phyloP scores from a whole-genome alignment of 2,797 vertebrate species.

The Peromyscus nudipes region DNA sequence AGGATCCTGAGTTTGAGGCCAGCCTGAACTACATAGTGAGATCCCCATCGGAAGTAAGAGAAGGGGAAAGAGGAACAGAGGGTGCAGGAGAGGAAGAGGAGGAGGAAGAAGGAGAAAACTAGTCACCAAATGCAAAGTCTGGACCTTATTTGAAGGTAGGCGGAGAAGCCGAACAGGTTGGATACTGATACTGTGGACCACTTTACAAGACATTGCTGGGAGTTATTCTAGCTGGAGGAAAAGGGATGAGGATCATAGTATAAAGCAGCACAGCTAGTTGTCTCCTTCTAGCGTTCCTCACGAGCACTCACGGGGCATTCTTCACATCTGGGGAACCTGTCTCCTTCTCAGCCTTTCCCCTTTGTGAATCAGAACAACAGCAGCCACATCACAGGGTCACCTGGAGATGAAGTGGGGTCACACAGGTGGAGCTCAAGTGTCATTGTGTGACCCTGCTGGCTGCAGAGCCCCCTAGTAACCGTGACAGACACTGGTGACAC shows the following conservation, averaged over 20 bases:
- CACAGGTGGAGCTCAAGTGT: background rate
- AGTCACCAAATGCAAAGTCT: background rate
- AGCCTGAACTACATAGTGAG: background rate
- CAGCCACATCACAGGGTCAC: rapidly evolving
- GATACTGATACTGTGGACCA: too few relatives aligned
- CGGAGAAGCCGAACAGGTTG: background rate
- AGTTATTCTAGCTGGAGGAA: background rate
- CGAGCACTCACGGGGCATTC: rapidly evolving
- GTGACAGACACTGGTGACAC: background rate
- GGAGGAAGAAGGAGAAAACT: background rate
- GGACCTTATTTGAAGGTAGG: too few relatives aligned
- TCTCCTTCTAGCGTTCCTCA: rapidly evolving
- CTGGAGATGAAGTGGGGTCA: background rate
- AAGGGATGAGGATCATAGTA: too few relatives aligned
- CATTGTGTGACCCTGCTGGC: background rate
- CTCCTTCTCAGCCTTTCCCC: background rate
- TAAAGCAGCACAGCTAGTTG: rapidly evolving
- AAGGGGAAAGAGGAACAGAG: background rate
- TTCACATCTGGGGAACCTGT: background rate
- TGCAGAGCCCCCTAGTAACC: background rate
- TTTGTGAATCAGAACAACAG: rapidly evolving
- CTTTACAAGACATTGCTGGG: background rate
- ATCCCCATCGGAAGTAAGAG: background rate
- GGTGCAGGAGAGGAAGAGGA: background rate
- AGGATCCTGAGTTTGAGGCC: background rate